These are phyloP conservation scores for Antechinus stuartii DNA, from an alignment of 2,113 vertebrate species.

Conservation along the genomic window DNA sequence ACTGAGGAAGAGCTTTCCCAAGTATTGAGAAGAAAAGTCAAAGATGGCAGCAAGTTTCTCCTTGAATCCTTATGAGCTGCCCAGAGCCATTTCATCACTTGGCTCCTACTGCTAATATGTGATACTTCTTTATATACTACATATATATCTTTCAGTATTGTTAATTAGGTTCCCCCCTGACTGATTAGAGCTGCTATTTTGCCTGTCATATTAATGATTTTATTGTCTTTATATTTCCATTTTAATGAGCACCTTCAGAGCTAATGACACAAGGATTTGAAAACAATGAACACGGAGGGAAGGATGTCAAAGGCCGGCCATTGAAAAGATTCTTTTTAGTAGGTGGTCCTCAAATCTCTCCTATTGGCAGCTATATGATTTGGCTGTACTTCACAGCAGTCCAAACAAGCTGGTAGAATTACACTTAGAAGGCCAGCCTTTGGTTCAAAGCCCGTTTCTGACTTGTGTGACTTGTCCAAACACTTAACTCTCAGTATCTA, in stretches of 20 bases:
- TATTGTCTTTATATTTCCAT: not conserved
- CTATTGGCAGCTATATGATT: not conserved
- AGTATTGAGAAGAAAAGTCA: not conserved
- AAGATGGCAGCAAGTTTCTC: not conserved
- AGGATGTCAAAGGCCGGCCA: not conserved
- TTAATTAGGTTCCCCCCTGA: not conserved
- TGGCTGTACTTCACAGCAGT: not conserved
- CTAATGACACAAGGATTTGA: not conserved
- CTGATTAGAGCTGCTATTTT: not conserved
- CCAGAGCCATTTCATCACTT: not conserved
- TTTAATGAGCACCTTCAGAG: not conserved
- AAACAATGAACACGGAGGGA: not conserved
- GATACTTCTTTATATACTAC: not conserved
- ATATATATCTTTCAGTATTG: not conserved
- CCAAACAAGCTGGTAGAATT: not conserved
- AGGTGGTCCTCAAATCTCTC: not conserved
- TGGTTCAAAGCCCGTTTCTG: not conserved
- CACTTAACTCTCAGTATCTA: not conserved
- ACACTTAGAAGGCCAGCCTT: not conserved
- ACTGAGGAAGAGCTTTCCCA: not conserved
- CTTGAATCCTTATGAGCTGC: not conserved
- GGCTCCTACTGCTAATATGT: not conserved
- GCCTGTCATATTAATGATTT: not conserved
- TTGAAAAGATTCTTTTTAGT: not conserved
- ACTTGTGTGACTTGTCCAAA: not conserved